Percentiles rank a stretch among this genome's conserved stretches.
These are phyloP conservation scores for Mormyrus lacerda DNA, from an alignment of 2,113 vertebrate genomes.

Conservation along the genomic window DNA sequence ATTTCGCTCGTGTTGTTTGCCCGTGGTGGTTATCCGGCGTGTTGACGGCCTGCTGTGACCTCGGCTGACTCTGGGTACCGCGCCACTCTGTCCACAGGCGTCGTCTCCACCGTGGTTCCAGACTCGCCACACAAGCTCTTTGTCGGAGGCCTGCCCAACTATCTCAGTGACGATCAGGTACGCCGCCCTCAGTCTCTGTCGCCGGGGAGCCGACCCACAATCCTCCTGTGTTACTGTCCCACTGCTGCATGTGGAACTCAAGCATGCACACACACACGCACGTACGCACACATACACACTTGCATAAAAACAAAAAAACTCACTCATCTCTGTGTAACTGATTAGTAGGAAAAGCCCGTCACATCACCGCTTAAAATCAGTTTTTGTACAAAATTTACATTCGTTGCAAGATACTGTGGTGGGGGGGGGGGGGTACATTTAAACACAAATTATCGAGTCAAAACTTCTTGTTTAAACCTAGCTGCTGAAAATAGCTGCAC, in stretches of 20 bases:
- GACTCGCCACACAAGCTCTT: conserved; percentile 68
- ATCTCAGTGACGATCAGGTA: conserved; percentile 69
- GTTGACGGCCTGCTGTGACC: not conserved
- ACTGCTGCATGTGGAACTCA: conserved; percentile 7
- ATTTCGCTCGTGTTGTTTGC: not conserved
- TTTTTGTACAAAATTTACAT: not conserved
- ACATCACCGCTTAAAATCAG: not conserved
- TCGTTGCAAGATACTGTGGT: not conserved
- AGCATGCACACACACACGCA: not conserved
- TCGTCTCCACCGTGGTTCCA: conserved; percentile 66
- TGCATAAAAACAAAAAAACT: not conserved
- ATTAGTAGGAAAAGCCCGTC: not conserved
- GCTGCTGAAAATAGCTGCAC: not conserved
- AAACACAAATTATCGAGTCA: not conserved
- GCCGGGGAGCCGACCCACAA: conserved; percentile 13
- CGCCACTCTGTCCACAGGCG: conserved; percentile 38
- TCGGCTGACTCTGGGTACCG: not conserved
- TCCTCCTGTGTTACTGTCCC: conserved; percentile 22
- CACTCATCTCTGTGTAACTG: not conserved
- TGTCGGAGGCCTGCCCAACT: conserved; percentile 64
- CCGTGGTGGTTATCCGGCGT: not conserved
- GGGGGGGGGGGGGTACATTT: not conserved
- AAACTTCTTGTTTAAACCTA: not conserved
- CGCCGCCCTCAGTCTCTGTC: not conserved
- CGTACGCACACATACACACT: not conserved